Evolutionary conservation across 2,888 invertebrate species (phyloP), one percentile per base, ranked within the genome.

Genomic region (Artemia sp.): DNA sequence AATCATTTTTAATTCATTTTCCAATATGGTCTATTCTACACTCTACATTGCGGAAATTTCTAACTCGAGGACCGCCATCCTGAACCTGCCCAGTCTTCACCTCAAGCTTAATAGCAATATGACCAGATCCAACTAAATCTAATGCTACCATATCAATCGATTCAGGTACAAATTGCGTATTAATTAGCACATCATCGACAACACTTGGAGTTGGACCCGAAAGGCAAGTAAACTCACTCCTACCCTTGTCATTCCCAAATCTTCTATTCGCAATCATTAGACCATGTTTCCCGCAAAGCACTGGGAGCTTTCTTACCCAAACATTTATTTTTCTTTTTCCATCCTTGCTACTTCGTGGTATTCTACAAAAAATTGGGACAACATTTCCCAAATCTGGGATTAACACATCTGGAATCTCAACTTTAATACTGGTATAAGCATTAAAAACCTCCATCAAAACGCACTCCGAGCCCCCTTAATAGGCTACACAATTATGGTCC

Each of bases 341-440:
- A 53, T 53, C 53, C 53, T n/a, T 53, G 53, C 53, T 53, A 53
- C 53, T 53, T n/a, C 53, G 12, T 53, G 53, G 53, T 53, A 53
- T 53, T n/a, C n/a, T 53, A 53, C n/a, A 53, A 53, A n/a, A 12
- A 53, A 12, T n/a, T 53, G 53, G 53, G n/a, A 53, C n/a, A 12
- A 53, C 12, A 12, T 12, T 12, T 12, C 12, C 12, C 53, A 53
- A 12, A 53, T n/a, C 53, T 53, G 53, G 53, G n/a, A 53, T 53
- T 12, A 12, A 12, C 12, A 53, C 53, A 12, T 53, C 53, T 12
- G n/a, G 12, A 53, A 53, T 53, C n/a, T 53, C 53, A 12, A n/a
- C 12, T 12, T 12, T 2, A 53, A n/a, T n/a, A n/a, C 53, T 53
- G n/a, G 53, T 53, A 53, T 53, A 53, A 12, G 53, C 53, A n/a